Evolutionary conservation across 2,113 vertebrate genomes (phyloP).

Genomic region (Micromys minutus): DNA sequence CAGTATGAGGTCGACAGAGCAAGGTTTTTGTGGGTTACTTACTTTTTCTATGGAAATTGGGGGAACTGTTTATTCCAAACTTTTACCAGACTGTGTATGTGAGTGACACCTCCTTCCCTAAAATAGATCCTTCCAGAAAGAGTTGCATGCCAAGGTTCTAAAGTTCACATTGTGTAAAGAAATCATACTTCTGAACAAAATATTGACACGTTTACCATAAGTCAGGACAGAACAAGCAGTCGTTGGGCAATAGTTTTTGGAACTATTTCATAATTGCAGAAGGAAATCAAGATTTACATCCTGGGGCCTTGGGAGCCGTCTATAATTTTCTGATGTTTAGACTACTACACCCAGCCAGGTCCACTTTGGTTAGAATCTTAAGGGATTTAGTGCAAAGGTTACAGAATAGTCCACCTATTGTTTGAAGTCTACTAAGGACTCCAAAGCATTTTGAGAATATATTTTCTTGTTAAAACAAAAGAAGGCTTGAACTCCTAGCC

Average conservation of each 20-base stretch:
- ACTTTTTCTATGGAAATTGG: neutral
- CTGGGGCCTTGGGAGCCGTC: slow-evolving; percentile 4
- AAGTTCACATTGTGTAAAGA: slow-evolving; percentile 59
- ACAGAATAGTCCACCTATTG: neutral
- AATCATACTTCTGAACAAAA: slow-evolving; percentile 61
- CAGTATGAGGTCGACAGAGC: too few species aligned
- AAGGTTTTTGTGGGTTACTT: slow-evolving; percentile 15
- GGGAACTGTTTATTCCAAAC: neutral
- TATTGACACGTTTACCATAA: slow-evolving; percentile 62
- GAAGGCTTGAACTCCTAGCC: neutral
- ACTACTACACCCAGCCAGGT: neutral
- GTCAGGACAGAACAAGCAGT: slow-evolving; percentile 51
- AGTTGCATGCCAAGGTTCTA: slow-evolving; percentile 54
- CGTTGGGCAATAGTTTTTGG: slow-evolving; percentile 63
- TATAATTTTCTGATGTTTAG: slow-evolving; percentile 43
- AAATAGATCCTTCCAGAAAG: slow-evolving; percentile 29
- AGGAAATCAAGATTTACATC: slow-evolving; percentile 59
- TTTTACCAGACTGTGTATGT: neutral
- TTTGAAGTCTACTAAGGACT: neutral
- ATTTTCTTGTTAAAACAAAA: slow-evolving; percentile 19
- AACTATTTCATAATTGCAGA: slow-evolving; percentile 71
- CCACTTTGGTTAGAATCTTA: slow-evolving; percentile 4
- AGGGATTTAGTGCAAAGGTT: neutral
- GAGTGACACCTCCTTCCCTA: neutral
- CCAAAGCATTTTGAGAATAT: neutral